phyloP scores from a whole-genome alignment of 2,888 invertebrate species.

The Isoperla grammatica region DNA sequence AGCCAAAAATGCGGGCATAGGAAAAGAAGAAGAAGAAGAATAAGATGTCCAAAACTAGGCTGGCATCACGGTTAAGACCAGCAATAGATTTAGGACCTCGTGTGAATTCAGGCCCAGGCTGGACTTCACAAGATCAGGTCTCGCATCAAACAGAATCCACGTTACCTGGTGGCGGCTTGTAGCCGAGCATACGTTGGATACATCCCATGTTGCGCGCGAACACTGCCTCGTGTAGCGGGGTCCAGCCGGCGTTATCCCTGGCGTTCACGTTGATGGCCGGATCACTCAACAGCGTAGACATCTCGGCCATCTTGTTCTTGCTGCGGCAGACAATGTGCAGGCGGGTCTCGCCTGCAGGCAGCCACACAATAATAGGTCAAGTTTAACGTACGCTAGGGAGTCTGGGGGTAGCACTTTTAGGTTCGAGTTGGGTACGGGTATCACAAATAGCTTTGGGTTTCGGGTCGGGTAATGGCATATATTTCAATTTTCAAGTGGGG shows the following conservation, averaged over 20 bases:
- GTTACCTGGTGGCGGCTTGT: background rate
- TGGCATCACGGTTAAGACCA: no score
- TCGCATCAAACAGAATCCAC: background rate
- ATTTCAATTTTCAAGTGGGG: no score
- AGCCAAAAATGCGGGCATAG: no score
- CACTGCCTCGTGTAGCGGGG: slow-evolving; percentile 5
- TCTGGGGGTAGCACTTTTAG: no score
- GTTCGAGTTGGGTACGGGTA: no score
- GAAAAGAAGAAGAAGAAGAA: no score
- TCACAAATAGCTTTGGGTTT: no score
- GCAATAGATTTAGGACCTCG: no score
- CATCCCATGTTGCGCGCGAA: background rate
- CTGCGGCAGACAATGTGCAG: background rate
- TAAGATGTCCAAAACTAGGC: no score
- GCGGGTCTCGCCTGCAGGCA: slow-evolving; percentile 1
- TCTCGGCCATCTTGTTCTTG: background rate
- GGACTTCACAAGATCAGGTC: background rate
- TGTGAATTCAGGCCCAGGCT: background rate
- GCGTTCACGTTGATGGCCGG: slow-evolving; percentile 5
- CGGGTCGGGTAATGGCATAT: no score
- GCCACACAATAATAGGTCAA: no score
- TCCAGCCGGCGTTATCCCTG: slow-evolving; percentile 8
- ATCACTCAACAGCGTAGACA: background rate
- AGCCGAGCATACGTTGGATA: background rate
- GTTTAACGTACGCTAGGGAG: no score